Base-by-base conservation (phyloP, 1,140 invertebrate genomes). In the Drosophila lacertosa region DNA sequence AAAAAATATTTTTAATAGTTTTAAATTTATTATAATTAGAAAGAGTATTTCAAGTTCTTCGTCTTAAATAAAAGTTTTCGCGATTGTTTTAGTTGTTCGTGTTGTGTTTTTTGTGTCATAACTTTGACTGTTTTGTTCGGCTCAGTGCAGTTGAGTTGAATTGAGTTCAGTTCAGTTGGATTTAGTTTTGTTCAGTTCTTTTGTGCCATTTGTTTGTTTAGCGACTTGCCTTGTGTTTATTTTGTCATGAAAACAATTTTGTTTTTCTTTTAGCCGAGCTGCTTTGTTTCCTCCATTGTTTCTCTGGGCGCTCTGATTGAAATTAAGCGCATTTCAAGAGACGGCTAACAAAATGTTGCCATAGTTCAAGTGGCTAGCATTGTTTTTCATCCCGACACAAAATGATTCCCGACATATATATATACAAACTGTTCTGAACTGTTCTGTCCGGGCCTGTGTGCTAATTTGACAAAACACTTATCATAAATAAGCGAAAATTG, bases 241-340 rank as follows among this genome's bases (percentile, higher is more conserved):
- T 57, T 68, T 58, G 45, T 71, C 47, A 48, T 76, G 42, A 69
- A 67, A 63, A 53, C 32, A 50, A 45, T 47, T 51, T n/a, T n/a
- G n/a, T n/a, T n/a, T n/a, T n/a, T n/a, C n/a, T n/a, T 48, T 39
- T 59, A 33, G 26, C n/a, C 45, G 4, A 6, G 24, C 6, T 37
- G 39, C 44, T 64, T 33, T 70, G 5, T 32, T 45, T 2, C 9
- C 4, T 29, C 22, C 47, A 53, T 71, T 71, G 58, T 69, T 64
- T 32, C 33, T 35, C 32, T 3, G 2, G 24, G 44, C 24, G 40
- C 45, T 39, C 45, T 73, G 67, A 74, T 74, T 74, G 72, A 74
- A 75, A 72, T 75, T 72, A 50, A 72, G 60, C 51, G 50, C 13
- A 50, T 73, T 73, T 73, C n/a, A 51, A 59, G 71, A 53, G 72